Percentiles rank a stretch among this genome's conserved stretches.
These are phyloP conservation scores for Stigmatopora nigra DNA, from an alignment of 2,113 vertebrate species.

Conservation along the genomic window DNA sequence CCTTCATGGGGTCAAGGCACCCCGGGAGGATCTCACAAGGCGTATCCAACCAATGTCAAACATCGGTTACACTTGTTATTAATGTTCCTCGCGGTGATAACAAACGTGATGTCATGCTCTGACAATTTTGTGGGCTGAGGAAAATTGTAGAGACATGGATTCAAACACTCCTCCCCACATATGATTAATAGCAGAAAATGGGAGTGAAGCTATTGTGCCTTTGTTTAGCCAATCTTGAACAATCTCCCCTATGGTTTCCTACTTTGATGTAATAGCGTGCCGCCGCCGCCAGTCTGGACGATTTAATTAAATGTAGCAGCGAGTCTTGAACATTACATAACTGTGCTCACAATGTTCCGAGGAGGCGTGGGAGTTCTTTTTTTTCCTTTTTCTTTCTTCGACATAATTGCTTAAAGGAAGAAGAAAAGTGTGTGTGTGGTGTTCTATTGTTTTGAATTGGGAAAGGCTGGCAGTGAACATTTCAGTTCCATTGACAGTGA, in stretches of 20 bases:
- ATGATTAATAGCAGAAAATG: background rate
- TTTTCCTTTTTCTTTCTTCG: background rate
- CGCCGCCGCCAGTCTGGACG: background rate
- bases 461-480: background rate
- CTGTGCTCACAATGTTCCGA: conserved; percentile 17
- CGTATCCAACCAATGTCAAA: conserved; percentile 4
- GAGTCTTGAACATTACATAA: conserved; percentile 47
- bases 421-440: background rate
- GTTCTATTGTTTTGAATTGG: background rate
- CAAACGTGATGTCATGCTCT: conserved; percentile 36
- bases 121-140: conserved; percentile 22
- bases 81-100: conserved; percentile 4
- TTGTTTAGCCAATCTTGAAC: background rate
- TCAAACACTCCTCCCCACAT: background rate
- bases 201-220: background rate
- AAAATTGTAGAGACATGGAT: conserved; percentile 9
- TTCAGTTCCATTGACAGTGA: background rate
- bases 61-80: conserved; percentile 16
- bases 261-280: background rate
- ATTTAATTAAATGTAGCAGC: conserved; percentile 46
- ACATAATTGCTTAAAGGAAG: background rate
- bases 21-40: background rate
- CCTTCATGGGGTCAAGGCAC: background rate
- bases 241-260: background rate
- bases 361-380: conserved; percentile 35